Base-by-base conservation (phyloP, 2,888 invertebrate genomes). In the Metacarcinus magister region DNA sequence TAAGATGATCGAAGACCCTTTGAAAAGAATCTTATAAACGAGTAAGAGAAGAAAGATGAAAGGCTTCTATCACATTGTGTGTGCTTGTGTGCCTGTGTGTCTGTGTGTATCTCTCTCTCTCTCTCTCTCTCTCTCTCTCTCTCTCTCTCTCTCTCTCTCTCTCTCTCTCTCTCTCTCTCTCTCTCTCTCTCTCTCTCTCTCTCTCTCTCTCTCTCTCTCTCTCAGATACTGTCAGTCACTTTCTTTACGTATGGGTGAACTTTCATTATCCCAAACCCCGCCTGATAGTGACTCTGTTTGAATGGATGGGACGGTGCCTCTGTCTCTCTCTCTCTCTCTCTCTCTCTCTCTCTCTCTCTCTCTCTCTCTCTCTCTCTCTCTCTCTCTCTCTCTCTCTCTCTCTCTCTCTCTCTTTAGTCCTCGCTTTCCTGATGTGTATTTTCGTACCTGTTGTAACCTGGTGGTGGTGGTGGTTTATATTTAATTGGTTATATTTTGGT, bases 121-220 rank as follows among this genome's bases (percentile, higher is more conserved):
- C 28, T 75, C 75, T 28, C 75, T 75, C 28, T 75, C 28, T 28
- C 28, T 75, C 75, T 75, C 60, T 60, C 60, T 60, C 60, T 60
- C 60, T 60, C 60, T 60, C 60, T 60, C 60, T 60, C 60, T 60
- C 60, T 60, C 60, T 60, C 60, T 60, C 60, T 60, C 60, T 60
- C 60, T 60, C 60, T 60, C 60, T 67, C 67, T 67, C 67, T 67
- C 67, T 67, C 67, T 67, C 67, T 67, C 67, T 67, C 67, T 67
- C 67, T 67, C 67, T 67, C 67, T 67, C 67, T 67, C 67, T 67
- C 67, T 67, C 67, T 67, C 67, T 67, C 67, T 67, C 67, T 67
- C 67, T 67, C 67, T 67, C 67, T 67, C 67, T 67, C 67, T 67
- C 67, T 67, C 67, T 67, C 67, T 67, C 67, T 67, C 67, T 67